These are phyloP conservation scores for Aspiorhynchus laticeps DNA, from an alignment of 2,113 vertebrate genomes.

Conservation along the genomic window DNA sequence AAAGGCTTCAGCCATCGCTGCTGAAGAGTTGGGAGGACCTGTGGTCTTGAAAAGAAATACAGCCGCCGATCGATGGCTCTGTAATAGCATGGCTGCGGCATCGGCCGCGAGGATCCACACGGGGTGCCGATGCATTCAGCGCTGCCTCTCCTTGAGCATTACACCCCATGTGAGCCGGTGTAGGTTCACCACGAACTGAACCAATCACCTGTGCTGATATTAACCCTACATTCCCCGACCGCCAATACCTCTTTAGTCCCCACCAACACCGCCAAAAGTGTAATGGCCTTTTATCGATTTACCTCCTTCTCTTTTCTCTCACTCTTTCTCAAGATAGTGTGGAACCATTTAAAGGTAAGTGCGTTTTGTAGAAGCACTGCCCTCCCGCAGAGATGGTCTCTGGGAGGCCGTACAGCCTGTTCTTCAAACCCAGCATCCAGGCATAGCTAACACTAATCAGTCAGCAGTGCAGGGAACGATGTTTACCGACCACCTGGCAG, in stretches of 20 bases:
- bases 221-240: constrained; percentile 50
- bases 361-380: constrained; percentile 14
- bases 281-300: constrained; percentile 75
- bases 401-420: background rate
- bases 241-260: constrained; percentile 24
- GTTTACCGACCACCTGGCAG: constrained; percentile 52
- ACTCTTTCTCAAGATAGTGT: constrained; percentile 39
- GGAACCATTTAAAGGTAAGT: constrained; percentile 27
- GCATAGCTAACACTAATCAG: constrained; percentile 52
- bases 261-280: constrained; percentile 57
- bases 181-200: constrained; percentile 51
- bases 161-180: constrained; percentile 28
- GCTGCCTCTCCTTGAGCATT: constrained; percentile 60
- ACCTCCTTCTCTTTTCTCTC: constrained; percentile 43
- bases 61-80: constrained; percentile 44
- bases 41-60: constrained; percentile 33
- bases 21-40: constrained; percentile 4
- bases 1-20: constrained; percentile 15
- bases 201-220: constrained; percentile 65
- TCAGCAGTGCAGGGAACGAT: constrained; percentile 40
- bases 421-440: constrained; percentile 26
- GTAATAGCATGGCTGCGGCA: constrained; percentile 43
- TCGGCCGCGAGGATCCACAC: background rate
- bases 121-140: constrained; percentile 31
- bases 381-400: constrained; percentile 23